Base-by-base conservation (phyloP, 2,888 invertebrate species). In the Hyppa rectilinea region DNA sequence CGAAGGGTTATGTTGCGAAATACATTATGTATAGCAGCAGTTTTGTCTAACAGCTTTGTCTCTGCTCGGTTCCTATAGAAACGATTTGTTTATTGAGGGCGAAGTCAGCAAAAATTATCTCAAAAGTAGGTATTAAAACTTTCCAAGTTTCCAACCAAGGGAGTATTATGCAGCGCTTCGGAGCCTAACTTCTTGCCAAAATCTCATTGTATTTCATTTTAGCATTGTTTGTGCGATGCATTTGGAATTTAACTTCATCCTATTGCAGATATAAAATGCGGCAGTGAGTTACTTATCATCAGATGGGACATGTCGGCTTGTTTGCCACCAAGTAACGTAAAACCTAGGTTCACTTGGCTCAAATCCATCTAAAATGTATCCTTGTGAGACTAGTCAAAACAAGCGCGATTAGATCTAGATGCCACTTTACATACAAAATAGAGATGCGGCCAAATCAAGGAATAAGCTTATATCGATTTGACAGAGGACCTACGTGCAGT, bases 1-100 rank as follows among this genome's bases (percentile, higher is more conserved):
- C 84, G 87, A 90, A 91, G 88, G 89, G 90, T 90, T 90, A 87
- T 89, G 87, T 88, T 85, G 87, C 87, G 73, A 87, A 84, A 78
- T 73, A 63, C 17, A 23, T 50, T 26, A 34, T 45, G 20, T 34
- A 34, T 23, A 14, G 20, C 5, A 26, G 5, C 9, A 63, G n/a
- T 12, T 47, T 68, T 68, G 20, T 14, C 29, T 14, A n/a, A 47
- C 7, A 14, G 2, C 7, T 58, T 12, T 29, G 14, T 23, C 45
- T 34, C 52, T 23, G n/a, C 12, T 23, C 1, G 4, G 23, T 20
- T 20, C 20, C 9, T 20, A 40, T 26, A 10, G 1, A 45, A 34
- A 34, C 26, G 2, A n/a, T 64, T 34, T 4, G n/a, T 26, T 69
- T 68, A 34, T 17, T 17, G 17, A 26, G 4, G 12, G n/a, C 6